Percentiles rank a stretch among this genome's conserved stretches.
Conservation (phyloP, 2,113 vertebrate species). For the Coregonus clupeaformis region DNA sequence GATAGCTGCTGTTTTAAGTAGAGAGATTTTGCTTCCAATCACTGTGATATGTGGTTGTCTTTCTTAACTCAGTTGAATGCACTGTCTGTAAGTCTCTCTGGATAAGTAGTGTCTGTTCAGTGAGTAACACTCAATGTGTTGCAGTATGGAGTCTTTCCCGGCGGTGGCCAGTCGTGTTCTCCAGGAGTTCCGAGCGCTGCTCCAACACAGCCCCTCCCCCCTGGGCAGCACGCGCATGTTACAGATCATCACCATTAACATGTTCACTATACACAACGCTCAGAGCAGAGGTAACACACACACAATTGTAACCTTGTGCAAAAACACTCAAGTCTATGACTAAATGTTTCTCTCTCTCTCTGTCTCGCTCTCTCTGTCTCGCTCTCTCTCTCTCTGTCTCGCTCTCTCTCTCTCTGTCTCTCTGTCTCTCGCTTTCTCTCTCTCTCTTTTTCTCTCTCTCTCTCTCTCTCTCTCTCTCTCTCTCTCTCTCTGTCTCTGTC, state of each 20-base stretch:
- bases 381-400: neutral
- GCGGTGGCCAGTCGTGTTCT: slow-evolving; percentile 84
- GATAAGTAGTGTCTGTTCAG: neutral
- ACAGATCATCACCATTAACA: slow-evolving; percentile 97
- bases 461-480: neutral
- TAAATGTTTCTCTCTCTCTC: neutral
- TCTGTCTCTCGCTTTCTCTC: neutral
- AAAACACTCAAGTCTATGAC: neutral
- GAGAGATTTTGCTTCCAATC: too few relatives aligned
- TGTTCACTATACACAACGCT: slow-evolving; percentile 93
- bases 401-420: too few relatives aligned
- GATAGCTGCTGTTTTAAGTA: too few relatives aligned
- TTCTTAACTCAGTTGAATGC: too few relatives aligned
- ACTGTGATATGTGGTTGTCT: neutral
- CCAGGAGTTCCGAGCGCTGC: slow-evolving; percentile 87
- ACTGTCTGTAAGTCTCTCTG: neutral
- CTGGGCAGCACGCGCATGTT: slow-evolving; percentile 90
- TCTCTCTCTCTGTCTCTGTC: neutral
- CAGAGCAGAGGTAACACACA: slow-evolving; percentile 81
- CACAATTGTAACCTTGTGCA: neutral
- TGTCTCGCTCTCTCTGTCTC: too few relatives aligned
- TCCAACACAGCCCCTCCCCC: slow-evolving; percentile 87
- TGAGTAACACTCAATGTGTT: slow-evolving; percentile 32
- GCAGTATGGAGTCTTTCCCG: slow-evolving; percentile 95
- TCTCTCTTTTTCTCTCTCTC: neutral